Evolutionary conservation across 1,140 invertebrate species (phyloP), one percentile per base, ranked within the genome.

Genomic region (Tribolium madens): DNA sequence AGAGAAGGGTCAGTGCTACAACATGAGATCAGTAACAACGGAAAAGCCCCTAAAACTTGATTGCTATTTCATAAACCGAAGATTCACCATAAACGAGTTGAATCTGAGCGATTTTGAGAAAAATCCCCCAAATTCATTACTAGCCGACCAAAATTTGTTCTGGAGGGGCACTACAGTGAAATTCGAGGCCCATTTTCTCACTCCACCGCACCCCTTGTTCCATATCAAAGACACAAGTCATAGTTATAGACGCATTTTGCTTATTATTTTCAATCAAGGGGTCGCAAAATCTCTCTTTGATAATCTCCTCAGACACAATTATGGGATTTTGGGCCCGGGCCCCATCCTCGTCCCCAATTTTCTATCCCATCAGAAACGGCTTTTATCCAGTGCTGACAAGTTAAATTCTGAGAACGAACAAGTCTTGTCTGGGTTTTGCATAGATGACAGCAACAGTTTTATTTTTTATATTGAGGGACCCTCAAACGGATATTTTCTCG

Each of bases 401-500:
- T 2, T 15, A 7, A 50, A 15, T n/a, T 42, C 14, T 0, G 47
- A 53, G 12, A 57, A 17, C 0, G 31, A 64, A 5, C 15, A 78
- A 17, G 31, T 73, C 2, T 13, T 80, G 4, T 75, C 80, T 5
- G 80, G 80, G 2, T 82, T 82, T 70, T 26, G 69, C 10, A 78
- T 80, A 2, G 78, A 82, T 60, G 77, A 77, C 71, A 75, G 73
- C 1, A 78, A 12, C 50, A 53, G 71, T 13, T 64, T 78, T 14
- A 57, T 73, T n/a, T 26, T 81, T 14, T 82, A 73, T 57, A 10
- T 82, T 5, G 81, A 82, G 57, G 78, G 78, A 1, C 42, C 47
- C 18, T 60, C 73, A 10, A 68, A 77, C 14, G 79, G 73, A 9
- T 78, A 50, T 57, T 75, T 81, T 10, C 33, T 68, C 3, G 21